Evolutionary conservation across 2,797 vertebrate genomes (phyloP).

Genomic region (Periparus ater): DNA sequence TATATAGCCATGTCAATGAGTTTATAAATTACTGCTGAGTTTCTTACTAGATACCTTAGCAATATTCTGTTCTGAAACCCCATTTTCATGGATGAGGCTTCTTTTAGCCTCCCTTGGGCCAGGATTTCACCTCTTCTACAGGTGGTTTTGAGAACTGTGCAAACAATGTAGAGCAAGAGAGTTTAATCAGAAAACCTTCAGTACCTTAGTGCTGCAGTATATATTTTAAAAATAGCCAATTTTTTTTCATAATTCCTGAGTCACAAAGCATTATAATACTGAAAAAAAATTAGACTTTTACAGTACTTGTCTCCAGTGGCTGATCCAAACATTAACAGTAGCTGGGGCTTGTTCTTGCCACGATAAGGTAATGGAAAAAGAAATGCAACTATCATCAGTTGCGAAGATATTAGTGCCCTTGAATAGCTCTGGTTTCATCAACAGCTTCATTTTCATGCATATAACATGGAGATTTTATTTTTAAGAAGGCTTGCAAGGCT

Average conservation of each 20-base stretch:
- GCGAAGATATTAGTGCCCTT: background rate
- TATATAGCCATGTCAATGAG: constrained; percentile 44
- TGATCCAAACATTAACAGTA: background rate
- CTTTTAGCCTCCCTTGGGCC: background rate
- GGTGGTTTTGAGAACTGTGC: background rate
- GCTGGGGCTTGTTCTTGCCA: background rate
- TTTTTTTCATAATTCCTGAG: background rate
- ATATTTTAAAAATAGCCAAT: background rate
- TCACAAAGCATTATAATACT: background rate
- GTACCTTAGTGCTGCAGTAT: background rate
- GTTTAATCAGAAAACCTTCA: background rate
- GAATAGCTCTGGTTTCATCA: background rate
- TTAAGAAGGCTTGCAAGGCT: background rate
- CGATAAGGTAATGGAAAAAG: background rate
- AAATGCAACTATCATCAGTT: background rate
- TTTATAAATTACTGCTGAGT: constrained; percentile 42
- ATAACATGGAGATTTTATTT: background rate
- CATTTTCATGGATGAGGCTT: background rate
- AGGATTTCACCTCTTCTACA: background rate
- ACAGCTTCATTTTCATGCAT: background rate
- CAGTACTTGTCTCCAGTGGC: background rate
- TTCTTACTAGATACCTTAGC: background rate
- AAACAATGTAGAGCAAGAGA: background rate
- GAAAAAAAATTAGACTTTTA: background rate
- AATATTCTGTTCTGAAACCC: background rate